Evolutionary conservation across 37 sponge, comb jelly and placozoan genomes (phyloP), one percentile per base, ranked within the genome.

Genomic region (Dysidea cf. avara): DNA sequence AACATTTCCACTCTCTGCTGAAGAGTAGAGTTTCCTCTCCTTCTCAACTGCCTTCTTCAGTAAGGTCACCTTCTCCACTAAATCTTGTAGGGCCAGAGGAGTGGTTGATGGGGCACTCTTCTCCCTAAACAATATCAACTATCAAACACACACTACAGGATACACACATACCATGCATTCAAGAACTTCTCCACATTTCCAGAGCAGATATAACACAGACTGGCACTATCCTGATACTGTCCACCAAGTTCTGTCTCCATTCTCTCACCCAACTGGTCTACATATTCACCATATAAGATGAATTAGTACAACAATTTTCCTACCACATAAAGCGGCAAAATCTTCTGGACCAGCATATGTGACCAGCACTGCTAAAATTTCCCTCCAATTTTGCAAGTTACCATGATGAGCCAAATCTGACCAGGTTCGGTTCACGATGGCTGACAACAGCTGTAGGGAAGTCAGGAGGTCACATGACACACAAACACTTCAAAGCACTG

Each of bases 21-120:
- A 36, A 3, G 66, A 20, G 18, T 61, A 16, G 16, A 80, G 76
- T 34, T 60, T 79, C 53, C 91, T 74, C 81, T 92, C 76, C 66
- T 52, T 80, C 88, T 91, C 88, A 34, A 95, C 82, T 2, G 96
- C n/a, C n/a, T n/a, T n/a, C n/a, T n/a, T n/a, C n/a, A n/a, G n/a
- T n/a, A n/a, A n/a, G n/a, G n/a, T n/a, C 85, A 94, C 80, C 87
- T 94, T 94, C 93, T 97, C 99, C 57, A 97, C 74, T 56, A 91
- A 65, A 39, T 89, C 90, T 71, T 96, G 93, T 2, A 86, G 86
- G 25, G 62, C 66, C 24, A 83, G 54, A 25, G 87, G 69, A 39
- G 39, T 78, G 56, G 39, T 34, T 33, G n/a, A 64, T 16, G 9
- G 14, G 20, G 29, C 35, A 70, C 46, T 26, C 3, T 39, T 63